Conservation (phyloP, 1,140 invertebrate genomes). For the Leucophenga varia region DNA sequence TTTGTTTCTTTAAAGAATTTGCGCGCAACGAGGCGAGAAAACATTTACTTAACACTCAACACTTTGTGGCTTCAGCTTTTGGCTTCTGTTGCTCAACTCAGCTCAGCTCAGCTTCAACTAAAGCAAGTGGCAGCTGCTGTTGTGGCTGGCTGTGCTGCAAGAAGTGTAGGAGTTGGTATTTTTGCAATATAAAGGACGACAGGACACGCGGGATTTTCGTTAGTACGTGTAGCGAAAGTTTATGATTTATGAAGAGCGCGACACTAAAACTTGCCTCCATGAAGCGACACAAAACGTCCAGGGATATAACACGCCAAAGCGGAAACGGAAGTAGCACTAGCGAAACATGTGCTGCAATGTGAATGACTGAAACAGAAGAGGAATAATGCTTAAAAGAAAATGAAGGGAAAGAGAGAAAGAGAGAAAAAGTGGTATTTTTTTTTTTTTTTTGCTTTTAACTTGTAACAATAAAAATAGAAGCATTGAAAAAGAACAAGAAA, state of each 20-base stretch:
- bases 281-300: no score
- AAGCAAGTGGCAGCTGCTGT: conserved; percentile 25
- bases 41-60: conserved; percentile 52
- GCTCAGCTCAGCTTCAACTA: conserved; percentile 19
- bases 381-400: conserved; percentile 6
- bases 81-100: no score
- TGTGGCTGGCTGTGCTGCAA: conserved; percentile 10
- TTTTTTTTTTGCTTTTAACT: not conserved
- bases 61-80: no score
- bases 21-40: conserved; percentile 46
- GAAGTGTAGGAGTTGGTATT: conserved; percentile 9
- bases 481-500: not conserved
- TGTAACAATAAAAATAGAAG: no score
- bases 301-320: no score
- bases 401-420: conserved; percentile 2
- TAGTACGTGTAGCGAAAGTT: conserved; percentile 40
- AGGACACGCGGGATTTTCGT: conserved; percentile 15
- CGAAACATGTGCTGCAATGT: conserved; percentile 8
- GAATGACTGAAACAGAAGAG: conserved; percentile 6
- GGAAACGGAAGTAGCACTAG: conserved; percentile 33
- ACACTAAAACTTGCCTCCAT: not conserved
- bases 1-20: conserved; percentile 42
- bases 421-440: no score
- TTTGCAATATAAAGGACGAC: conserved; percentile 14
- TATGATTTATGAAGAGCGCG: conserved; percentile 47